Base-by-base conservation (phyloP, 2,113 vertebrate species). In the Mugil cephalus region DNA sequence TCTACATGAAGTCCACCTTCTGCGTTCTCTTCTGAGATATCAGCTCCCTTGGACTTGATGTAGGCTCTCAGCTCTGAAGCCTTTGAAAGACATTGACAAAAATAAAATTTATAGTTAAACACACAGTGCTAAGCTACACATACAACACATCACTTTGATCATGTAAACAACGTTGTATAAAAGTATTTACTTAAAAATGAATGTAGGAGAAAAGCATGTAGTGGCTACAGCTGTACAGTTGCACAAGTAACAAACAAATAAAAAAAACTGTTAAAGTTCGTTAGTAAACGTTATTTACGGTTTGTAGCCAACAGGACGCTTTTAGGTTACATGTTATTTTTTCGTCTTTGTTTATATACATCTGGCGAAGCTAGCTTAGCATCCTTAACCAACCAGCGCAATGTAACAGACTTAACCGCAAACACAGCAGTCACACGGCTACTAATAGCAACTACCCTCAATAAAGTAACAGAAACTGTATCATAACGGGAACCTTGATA, bases 21-120 rank as follows among this genome's bases (percentile, higher is more conserved):
- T 0, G 96, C 94, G 1, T 98, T 99, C 79, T 99, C 98, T 83
- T 99, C 96, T 0, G 97, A 98, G 84, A 99, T 97, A 43, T 98
- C 98, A 17, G 97, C 96, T 89, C 98, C 96, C 93, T 98, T 99
- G 39, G 95, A 93, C 87, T 99, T 98, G 69, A 99, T 85, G 82
- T 97, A 99, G 69, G 96, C 95, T 75, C 97, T 94, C 76, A 99
- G 94, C 86, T 99, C 98, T 11, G 94, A 97, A 62, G 96, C 97
- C 98, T 98, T 42, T 4, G 15, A n/a, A 46, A 6, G 1, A 7
- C 4, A 30, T 30, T n/a, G n/a, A n/a, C n/a, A n/a, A 14, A 61
- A 61, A 61, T 3, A 30, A 61, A 10, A 61, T 61, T 24, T 34
- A 12, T 45, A 60, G 43, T 60, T 45, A 60, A 61, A 61, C 8